Base-by-base conservation (phyloP, 2,888 invertebrate genomes). In the Spatulosminthurus flaviceps region DNA sequence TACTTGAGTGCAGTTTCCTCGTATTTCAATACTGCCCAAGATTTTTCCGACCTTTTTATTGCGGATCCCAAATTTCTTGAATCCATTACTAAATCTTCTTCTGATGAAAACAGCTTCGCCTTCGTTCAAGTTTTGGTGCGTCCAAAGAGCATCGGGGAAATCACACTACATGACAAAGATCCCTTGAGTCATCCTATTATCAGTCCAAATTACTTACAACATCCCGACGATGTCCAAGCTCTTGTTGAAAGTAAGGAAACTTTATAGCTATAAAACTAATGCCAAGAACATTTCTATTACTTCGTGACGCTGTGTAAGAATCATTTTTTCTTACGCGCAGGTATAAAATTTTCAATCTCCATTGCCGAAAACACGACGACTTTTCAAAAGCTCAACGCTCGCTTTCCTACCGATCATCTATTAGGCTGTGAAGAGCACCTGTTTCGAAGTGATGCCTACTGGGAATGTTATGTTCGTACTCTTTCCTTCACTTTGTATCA, bases 401-500 rank as follows among this genome's bases (percentile, higher is more conserved):
- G 41, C 0, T 21, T n/a, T 4, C 13, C 42, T 41, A 0, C 11
- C n/a, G 29, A 73, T 11, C 80, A 71, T 2, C 51, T 83, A 16
- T 81, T 83, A 0, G 85, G 83, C 1, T 86, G 86, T 69, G 85
- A 86, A 60, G 51, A 79, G 9, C 69, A 79, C 28, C 77, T 79
- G 0, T 91, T 91, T 82, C 90, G 89, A 69, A 88, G 90, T 1
- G 91, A 91, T 82, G 89, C 89, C 41, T 92, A 92, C 86, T 92
- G 92, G 92, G 89, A 91, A 74, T 92, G 92, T 86, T 91, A 91
- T 26, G 88, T 86, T 5, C 67, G 78, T 71, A 90, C 91, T 87
- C 90, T 92, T 82, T 91, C 92, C 0, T 91, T 92, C 82, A 93
- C 92, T 0, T 91, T 93, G 79, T 93, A 93, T 86, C 84, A 84